Conservation (phyloP, 1,140 invertebrate species). For the Trachymyrmex cornetzi region DNA sequence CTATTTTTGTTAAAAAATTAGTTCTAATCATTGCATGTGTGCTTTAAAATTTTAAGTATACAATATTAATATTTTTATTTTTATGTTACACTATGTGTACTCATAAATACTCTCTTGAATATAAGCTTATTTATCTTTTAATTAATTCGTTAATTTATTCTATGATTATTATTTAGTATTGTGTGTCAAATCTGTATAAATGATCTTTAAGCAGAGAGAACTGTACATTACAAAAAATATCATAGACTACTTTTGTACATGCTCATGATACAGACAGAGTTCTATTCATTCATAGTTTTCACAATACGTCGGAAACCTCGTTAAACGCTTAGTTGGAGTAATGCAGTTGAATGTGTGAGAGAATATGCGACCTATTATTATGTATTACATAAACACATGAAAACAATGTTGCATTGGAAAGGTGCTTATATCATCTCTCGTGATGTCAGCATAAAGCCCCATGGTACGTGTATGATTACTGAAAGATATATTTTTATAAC, state of each 20-base stretch:
- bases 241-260: constrained; percentile 1
- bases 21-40: constrained; percentile 24
- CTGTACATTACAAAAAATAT: background rate
- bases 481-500: constrained; percentile 41
- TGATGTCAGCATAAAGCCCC: constrained; percentile 73
- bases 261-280: constrained; percentile 32
- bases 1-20: background rate
- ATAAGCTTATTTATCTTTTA: background rate
- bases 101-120: background rate
- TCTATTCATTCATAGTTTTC: constrained; percentile 79
- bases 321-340: constrained; percentile 76
- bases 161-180: constrained; percentile 8
- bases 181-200: constrained; percentile 16
- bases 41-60: background rate
- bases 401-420: constrained; percentile 53
- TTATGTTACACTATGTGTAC: background rate
- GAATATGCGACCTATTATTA: constrained; percentile 11
- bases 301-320: constrained; percentile 81
- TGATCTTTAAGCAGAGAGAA: background rate
- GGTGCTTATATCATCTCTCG: constrained; percentile 69
- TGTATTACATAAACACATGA: constrained; percentile 40
- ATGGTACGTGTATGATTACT: constrained; percentile 77
- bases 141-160: no score
- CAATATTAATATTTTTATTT: constrained; percentile 27
- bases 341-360: constrained; percentile 58